Percentiles rank a stretch among this genome's conserved stretches.
Conservation (phyloP, 2,797 vertebrate genomes). For the Choloepus didactylus region DNA sequence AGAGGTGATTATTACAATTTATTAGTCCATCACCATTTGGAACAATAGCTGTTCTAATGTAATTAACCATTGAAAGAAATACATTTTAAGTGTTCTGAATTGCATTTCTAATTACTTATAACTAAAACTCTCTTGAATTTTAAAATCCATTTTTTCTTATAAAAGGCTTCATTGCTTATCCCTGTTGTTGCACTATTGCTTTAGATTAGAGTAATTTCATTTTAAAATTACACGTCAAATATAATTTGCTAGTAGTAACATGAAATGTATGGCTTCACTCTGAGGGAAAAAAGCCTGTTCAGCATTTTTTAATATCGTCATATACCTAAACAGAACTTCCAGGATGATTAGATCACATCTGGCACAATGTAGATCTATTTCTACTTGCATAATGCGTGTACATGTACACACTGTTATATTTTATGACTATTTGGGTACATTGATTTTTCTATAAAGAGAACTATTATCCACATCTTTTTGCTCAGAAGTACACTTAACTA, state of each 20-base stretch:
- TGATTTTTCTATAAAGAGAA: slow-evolving; percentile 83
- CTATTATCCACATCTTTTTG: slow-evolving; percentile 77
- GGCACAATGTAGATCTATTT: slow-evolving; percentile 69
- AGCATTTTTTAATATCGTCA: slow-evolving; percentile 74
- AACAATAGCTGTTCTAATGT: slow-evolving; percentile 82
- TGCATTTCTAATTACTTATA: slow-evolving; percentile 86
- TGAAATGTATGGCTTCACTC: slow-evolving; percentile 78
- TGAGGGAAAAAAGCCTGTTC: slow-evolving; percentile 74
- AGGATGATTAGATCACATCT: slow-evolving; percentile 69
- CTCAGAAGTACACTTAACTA: slow-evolving; percentile 79
- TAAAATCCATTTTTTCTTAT: slow-evolving; percentile 78
- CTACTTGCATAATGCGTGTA: slow-evolving; percentile 42
- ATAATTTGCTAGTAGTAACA: slow-evolving; percentile 85
- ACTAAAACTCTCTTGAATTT: slow-evolving; percentile 86
- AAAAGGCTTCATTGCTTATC: slow-evolving; percentile 85
- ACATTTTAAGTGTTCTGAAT: slow-evolving; percentile 84
- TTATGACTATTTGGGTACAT: slow-evolving; percentile 79
- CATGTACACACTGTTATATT: slow-evolving; percentile 71
- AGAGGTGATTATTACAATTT: slow-evolving; percentile 82
- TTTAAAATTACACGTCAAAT: slow-evolving; percentile 89
- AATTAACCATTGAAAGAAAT: slow-evolving; percentile 88
- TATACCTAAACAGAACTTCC: slow-evolving; percentile 78
- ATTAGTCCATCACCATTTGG: slow-evolving; percentile 83
- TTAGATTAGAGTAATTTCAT: slow-evolving; percentile 86
- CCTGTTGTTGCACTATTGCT: slow-evolving; percentile 80